phyloP scores from a whole-genome alignment of 2,888 invertebrate species.

The Hirtodrosophila histrioides region DNA sequence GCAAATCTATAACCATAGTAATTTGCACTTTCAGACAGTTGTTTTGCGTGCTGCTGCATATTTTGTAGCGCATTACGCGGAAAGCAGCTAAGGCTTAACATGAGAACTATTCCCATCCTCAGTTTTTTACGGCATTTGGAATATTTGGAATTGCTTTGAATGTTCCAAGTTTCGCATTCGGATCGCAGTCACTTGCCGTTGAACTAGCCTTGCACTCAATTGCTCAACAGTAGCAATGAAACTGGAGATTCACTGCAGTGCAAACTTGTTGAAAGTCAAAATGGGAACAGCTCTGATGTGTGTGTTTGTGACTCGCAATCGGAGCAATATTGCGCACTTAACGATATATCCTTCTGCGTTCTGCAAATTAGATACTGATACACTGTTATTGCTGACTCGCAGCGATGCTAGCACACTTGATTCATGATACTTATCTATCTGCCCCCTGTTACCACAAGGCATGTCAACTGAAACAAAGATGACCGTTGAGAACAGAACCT shows the following conservation, averaged over 20 bases:
- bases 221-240: too few species aligned
- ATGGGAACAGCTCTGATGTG: not conserved
- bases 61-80: slow-evolving; percentile 59
- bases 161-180: too few species aligned
- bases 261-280: too few species aligned
- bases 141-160: too few species aligned
- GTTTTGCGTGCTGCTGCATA: slow-evolving; percentile 69
- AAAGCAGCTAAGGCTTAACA: slow-evolving; percentile 15
- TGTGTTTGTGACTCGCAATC: not conserved
- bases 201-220: too few species aligned
- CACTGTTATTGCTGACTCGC: slow-evolving; percentile 23
- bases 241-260: too few species aligned
- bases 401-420: not conserved
- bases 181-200: too few species aligned
- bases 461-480: slow-evolving; percentile 36
- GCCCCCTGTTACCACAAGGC: slow-evolving; percentile 5
- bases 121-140: too few species aligned
- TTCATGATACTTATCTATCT: slow-evolving; percentile 8
- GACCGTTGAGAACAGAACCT: slow-evolving; percentile 38
- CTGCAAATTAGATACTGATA: slow-evolving; percentile 31
- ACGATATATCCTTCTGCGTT: slow-evolving; percentile 18
- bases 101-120: not conserved
- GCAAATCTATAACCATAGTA: slow-evolving; percentile 41
- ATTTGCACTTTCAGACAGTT: slow-evolving; percentile 41
- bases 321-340: too few species aligned